Conservation (phyloP, 2,888 invertebrate species). For the Lasioglossum leucozonium region DNA sequence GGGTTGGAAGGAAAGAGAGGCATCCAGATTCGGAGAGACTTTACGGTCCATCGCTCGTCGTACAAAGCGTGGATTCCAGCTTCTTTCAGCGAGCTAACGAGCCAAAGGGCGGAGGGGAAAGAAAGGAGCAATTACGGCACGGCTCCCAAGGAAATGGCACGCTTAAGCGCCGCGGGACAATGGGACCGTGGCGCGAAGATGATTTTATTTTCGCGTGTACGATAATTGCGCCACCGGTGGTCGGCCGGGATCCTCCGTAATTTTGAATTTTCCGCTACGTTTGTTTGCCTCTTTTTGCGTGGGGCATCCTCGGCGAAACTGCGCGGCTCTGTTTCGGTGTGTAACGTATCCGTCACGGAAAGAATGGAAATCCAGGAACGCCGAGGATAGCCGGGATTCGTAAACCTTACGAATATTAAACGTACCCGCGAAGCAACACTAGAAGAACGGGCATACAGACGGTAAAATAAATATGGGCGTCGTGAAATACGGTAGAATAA, state of each 20-base stretch:
- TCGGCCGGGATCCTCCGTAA: conserved; percentile 13
- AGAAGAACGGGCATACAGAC: background rate
- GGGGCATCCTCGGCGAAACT: background rate
- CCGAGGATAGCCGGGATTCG: background rate
- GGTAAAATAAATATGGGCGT: background rate
- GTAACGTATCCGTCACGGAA: background rate
- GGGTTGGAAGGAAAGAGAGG: conserved; percentile 18
- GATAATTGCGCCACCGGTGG: conserved; percentile 50
- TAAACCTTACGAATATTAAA: background rate
- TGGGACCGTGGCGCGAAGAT: conserved; percentile 55
- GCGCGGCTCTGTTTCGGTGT: background rate
- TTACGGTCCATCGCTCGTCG: conserved; percentile 74
- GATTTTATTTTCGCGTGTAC: conserved; percentile 68
- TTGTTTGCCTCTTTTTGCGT: conserved; percentile 36
- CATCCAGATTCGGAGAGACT: conserved; percentile 69
- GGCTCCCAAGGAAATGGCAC: conserved; percentile 70
- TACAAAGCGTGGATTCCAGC: conserved; percentile 73
- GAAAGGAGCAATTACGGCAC: conserved; percentile 71
- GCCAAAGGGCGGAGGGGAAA: conserved; percentile 65
- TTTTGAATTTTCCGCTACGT: conserved; percentile 48
- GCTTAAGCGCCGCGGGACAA: conserved; percentile 66
- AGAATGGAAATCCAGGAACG: background rate
- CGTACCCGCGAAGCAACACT: background rate
- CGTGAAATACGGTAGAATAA: background rate
- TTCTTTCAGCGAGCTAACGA: conserved; percentile 74